phyloP scores from a whole-genome alignment of 1,140 invertebrate species.

The Apis dorsata region DNA sequence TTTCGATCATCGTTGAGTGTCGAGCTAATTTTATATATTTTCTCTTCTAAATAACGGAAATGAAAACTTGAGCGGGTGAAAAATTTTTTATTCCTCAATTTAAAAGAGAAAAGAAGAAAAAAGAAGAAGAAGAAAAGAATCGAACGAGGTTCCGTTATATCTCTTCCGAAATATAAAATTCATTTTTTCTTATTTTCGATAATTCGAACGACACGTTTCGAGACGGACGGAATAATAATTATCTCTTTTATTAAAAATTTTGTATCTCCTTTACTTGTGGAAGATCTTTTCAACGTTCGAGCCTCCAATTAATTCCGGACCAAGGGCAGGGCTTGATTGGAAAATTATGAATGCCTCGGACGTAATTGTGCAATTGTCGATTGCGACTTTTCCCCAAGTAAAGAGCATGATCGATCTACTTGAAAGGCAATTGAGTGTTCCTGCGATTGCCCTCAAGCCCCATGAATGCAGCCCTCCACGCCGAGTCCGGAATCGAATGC shows the following conservation, averaged over 20 bases:
- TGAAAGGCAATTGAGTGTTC: slow-evolving; percentile 53
- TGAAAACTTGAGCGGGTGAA: too few species aligned
- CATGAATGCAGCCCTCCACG: slow-evolving; percentile 36
- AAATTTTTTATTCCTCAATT: too few species aligned
- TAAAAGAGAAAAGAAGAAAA: too few species aligned
- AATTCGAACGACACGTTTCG: too few species aligned
- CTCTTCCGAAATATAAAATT: too few species aligned
- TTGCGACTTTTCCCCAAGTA: slow-evolving; percentile 38
- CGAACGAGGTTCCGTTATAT: too few species aligned
- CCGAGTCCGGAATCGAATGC: slow-evolving; percentile 36
- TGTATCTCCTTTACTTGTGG: neutral
- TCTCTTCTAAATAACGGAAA: too few species aligned
- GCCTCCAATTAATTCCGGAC: neutral
- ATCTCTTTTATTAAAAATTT: neutral
- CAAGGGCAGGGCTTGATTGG: slow-evolving; percentile 8
- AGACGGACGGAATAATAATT: neutral
- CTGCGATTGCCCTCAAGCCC: slow-evolving; percentile 47
- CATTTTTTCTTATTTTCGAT: too few species aligned
- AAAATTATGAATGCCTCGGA: slow-evolving; percentile 39
- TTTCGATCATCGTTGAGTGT: too few species aligned
- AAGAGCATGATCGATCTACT: slow-evolving; percentile 49
- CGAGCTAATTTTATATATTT: too few species aligned
- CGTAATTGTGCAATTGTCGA: slow-evolving; percentile 47
- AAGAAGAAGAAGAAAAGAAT: too few species aligned
- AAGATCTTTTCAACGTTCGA: neutral